Conservation (phyloP, 2,888 invertebrate species). For the Diadegma fenestrale region DNA sequence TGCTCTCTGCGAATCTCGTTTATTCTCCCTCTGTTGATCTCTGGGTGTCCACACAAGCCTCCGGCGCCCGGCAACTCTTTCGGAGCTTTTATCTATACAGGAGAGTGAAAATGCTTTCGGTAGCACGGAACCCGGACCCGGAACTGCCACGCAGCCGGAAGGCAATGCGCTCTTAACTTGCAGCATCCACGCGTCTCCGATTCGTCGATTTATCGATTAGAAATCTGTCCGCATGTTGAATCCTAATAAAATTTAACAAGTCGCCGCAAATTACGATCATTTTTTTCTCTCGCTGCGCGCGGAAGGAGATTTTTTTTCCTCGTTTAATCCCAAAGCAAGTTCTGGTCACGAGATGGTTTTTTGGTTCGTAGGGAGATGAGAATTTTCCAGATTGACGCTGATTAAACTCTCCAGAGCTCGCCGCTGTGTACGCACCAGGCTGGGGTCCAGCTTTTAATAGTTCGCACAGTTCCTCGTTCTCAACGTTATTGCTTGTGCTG, state of each 20-base stretch:
- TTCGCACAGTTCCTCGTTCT: slow-evolving; percentile 37
- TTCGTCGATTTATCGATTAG: not conserved
- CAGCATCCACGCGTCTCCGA: not conserved
- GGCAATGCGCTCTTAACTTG: not conserved
- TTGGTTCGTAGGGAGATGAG: slow-evolving; percentile 31
- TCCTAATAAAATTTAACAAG: not conserved
- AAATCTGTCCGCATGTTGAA: not conserved
- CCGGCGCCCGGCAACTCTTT: not conserved
- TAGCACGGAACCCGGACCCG: slow-evolving; percentile 16
- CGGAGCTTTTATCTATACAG: slow-evolving; percentile 9
- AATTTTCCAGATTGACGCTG: slow-evolving; percentile 44
- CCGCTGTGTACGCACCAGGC: not conserved
- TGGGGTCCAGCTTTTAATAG: slow-evolving; percentile 50
- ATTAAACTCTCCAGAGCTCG: slow-evolving; percentile 48
- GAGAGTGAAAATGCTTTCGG: slow-evolving; percentile 7
- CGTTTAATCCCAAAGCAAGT: not conserved
- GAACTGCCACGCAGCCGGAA: slow-evolving; percentile 36
- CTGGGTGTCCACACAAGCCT: slow-evolving; percentile 29
- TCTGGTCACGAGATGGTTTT: slow-evolving; percentile 44
- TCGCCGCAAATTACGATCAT: not conserved
- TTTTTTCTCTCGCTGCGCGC: not conserved
- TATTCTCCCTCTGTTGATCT: slow-evolving; percentile 26
- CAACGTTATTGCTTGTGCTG: slow-evolving; percentile 35
- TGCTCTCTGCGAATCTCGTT: slow-evolving; percentile 23
- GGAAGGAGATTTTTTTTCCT: not conserved